A percentile compares a stretch with the other conserved stretches of the same genome.
phyloP scores from a whole-genome alignment of 2,797 vertebrate genomes.

The Rhincodon typus region DNA sequence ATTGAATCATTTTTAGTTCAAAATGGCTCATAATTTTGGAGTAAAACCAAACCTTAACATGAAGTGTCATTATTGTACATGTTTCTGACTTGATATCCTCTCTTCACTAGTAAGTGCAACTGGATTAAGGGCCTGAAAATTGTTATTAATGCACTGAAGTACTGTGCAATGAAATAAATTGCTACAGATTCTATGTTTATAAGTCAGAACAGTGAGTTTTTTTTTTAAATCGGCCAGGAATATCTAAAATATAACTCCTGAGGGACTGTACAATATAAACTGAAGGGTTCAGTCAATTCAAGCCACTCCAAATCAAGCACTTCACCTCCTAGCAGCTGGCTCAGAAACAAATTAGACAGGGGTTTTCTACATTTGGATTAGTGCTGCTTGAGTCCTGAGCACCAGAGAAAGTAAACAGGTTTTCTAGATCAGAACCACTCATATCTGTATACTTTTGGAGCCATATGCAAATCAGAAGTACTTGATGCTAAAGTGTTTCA shows the following conservation, averaged over 20 bases:
- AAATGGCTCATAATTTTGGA: background rate
- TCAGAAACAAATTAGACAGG: background rate
- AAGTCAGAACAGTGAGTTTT: background rate
- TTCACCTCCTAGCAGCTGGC: background rate
- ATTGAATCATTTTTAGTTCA: conserved; percentile 9
- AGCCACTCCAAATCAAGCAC: background rate
- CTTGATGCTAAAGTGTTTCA: background rate
- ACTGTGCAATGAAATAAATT: background rate
- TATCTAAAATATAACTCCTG: background rate
- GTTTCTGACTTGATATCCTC: conserved; percentile 12
- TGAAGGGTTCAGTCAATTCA: background rate
- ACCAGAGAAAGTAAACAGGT: background rate
- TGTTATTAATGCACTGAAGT: background rate
- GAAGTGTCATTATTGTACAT: conserved; percentile 23
- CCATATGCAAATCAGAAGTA: background rate
- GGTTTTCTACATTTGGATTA: background rate
- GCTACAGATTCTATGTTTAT: background rate
- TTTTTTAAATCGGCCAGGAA: background rate
- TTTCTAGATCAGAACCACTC: background rate
- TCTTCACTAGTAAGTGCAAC: conserved; percentile 13
- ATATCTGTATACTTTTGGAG: background rate
- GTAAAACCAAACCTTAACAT: background rate
- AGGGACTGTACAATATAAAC: conserved; percentile 19
- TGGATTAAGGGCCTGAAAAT: conserved; percentile 4
- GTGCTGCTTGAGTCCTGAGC: background rate